phyloP scores from a whole-genome alignment of 2,797 vertebrate species.

The Holocentrus rufus region DNA sequence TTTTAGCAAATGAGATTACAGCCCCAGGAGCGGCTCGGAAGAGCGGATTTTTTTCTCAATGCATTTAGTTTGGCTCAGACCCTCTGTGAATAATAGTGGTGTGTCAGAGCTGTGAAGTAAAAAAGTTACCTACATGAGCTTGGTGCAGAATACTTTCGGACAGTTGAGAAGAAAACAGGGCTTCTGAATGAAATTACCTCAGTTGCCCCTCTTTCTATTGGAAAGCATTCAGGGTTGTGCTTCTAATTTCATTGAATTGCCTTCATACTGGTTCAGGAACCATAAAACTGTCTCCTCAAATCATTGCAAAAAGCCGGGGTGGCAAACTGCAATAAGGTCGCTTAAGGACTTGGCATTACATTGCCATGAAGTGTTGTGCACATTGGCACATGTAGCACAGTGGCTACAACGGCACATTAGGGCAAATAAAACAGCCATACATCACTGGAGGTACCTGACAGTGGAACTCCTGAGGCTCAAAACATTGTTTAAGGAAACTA shows the following conservation, averaged over 20 bases:
- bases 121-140: no score
- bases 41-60: no score
- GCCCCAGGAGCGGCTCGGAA: no score
- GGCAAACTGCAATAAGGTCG: conserved; percentile 26
- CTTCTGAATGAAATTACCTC: conserved; percentile 20
- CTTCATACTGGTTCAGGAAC: conserved; percentile 21
- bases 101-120: no score
- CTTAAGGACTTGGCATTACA: conserved; percentile 21
- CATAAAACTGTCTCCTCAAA: conserved; percentile 53
- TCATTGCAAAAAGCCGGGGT: conserved; percentile 25
- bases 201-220: background rate
- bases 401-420: background rate
- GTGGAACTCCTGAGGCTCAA: conserved; percentile 7
- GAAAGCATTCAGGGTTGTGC: conserved; percentile 11
- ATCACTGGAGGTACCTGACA: conserved; percentile 17
- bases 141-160: conserved; percentile 5
- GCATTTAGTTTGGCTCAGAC: no score
- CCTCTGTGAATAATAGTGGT: no score
- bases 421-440: background rate
- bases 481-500: conserved; percentile 20
- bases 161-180: conserved; percentile 12
- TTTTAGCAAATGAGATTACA: no score
- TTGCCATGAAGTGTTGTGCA: conserved; percentile 34
- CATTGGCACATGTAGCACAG: conserved; percentile 8
- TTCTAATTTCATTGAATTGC: conserved; percentile 23